phyloP scores from a whole-genome alignment of 2,888 invertebrate species.

The Cyrtodaria siliqua region DNA sequence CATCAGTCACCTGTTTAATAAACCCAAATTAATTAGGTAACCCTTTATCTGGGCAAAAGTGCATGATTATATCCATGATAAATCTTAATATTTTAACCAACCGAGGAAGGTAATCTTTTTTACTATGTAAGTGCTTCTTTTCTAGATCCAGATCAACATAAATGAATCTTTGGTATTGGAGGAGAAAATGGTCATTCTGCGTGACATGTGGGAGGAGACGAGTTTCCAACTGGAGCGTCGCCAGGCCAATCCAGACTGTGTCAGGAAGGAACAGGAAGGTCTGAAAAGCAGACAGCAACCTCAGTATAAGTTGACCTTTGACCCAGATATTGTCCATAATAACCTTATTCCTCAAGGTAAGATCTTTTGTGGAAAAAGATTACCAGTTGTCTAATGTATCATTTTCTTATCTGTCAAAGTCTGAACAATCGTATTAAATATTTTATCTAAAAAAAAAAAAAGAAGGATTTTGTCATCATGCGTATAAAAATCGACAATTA shows the following conservation, averaged over 20 bases:
- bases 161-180: conserved; percentile 70
- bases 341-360: conserved; percentile 68
- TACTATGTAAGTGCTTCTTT: no score
- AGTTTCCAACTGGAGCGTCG: conserved; percentile 95
- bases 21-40: background rate
- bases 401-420: no score
- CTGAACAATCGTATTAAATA: no score
- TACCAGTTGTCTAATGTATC: no score
- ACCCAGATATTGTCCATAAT: conserved; percentile 73
- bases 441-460: no score
- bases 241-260: conserved; percentile 93
- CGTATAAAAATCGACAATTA: no score
- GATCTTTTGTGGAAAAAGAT: no score
- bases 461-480: no score
- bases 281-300: conserved; percentile 91
- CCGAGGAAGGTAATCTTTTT: background rate
- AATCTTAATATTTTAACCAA: no score
- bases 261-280: conserved; percentile 92
- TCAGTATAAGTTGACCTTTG: conserved; percentile 90
- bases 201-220: conserved; percentile 97
- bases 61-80: background rate
- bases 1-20: background rate
- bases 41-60: no score
- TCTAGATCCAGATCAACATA: conserved; percentile 70
- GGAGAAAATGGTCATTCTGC: conserved; percentile 89